Evolutionary conservation across 2,113 vertebrate species (phyloP).

Genomic region (Riparia riparia): DNA sequence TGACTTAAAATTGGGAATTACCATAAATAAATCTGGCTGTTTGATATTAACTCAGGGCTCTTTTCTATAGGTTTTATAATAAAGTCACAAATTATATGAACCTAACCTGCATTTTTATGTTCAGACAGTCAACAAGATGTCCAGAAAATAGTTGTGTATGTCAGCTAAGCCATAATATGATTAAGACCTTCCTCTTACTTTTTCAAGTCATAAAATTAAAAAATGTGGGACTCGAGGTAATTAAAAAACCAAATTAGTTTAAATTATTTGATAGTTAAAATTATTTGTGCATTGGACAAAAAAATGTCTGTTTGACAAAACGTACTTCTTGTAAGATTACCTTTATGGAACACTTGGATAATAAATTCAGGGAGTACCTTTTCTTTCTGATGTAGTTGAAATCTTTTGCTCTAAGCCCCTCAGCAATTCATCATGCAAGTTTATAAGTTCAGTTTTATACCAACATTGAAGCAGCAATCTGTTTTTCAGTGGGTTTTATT

Average conservation of each 20-base stretch:
- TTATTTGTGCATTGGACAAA: background rate
- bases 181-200: background rate
- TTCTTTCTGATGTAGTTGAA: background rate
- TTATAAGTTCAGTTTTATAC: slow-evolving; percentile 23
- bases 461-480: slow-evolving; percentile 20
- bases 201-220: background rate
- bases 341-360: background rate
- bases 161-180: background rate
- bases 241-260: background rate
- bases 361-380: background rate
- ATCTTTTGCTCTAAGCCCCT: background rate
- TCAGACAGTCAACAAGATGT: background rate
- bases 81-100: background rate
- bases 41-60: background rate
- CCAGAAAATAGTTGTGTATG: background rate
- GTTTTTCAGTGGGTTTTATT: slow-evolving; percentile 21
- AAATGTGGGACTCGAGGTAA: fast-evolving
- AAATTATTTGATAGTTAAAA: background rate
- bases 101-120: background rate
- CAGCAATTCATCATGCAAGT: slow-evolving; percentile 1
- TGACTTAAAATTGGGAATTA: background rate
- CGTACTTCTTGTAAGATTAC: background rate
- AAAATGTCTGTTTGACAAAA: background rate
- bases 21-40: background rate
- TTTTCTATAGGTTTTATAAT: background rate